phyloP scores from a whole-genome alignment of 2,797 vertebrate species.

The Sandelia bainsii region DNA sequence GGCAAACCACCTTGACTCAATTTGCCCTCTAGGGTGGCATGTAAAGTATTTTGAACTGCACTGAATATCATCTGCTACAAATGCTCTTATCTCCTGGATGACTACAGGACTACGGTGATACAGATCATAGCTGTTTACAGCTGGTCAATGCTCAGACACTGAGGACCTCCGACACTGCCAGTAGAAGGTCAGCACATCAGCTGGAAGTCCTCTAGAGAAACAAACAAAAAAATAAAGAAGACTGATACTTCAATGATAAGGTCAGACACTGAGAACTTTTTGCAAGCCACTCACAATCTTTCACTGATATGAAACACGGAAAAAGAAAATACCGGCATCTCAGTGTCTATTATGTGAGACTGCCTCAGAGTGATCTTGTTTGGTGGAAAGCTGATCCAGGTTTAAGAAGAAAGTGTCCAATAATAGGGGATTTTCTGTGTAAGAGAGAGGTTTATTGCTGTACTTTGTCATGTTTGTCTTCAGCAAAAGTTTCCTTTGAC shows the following conservation, averaged over 20 bases:
- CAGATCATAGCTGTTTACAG: no score
- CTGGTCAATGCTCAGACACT: neutral
- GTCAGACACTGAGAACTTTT: conserved; percentile 29
- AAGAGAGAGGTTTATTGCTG: conserved; percentile 5
- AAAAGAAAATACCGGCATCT: neutral
- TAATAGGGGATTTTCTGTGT: conserved; percentile 19
- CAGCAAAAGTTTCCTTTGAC: neutral
- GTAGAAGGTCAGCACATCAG: conserved; percentile 58
- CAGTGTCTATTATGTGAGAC: conserved; percentile 12
- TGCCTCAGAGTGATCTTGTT: neutral
- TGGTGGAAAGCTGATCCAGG: neutral
- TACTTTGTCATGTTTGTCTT: neutral
- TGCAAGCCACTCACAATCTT: conserved; percentile 9
- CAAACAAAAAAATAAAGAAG: conserved; percentile 9
- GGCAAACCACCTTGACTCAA: no score
- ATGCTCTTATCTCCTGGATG: no score
- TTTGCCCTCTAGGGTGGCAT: no score
- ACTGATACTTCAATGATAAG: conserved; percentile 39
- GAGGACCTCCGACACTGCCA: conserved; percentile 28
- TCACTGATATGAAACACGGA: conserved; percentile 10
- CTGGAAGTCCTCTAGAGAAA: conserved; percentile 28
- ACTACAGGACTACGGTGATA: no score
- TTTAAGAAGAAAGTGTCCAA: conserved; percentile 2
- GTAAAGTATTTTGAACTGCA: no score
- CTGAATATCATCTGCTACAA: no score